These are phyloP conservation scores for Notechis scutatus DNA, from an alignment of 2,113 vertebrate genomes.

Conservation along the genomic window DNA sequence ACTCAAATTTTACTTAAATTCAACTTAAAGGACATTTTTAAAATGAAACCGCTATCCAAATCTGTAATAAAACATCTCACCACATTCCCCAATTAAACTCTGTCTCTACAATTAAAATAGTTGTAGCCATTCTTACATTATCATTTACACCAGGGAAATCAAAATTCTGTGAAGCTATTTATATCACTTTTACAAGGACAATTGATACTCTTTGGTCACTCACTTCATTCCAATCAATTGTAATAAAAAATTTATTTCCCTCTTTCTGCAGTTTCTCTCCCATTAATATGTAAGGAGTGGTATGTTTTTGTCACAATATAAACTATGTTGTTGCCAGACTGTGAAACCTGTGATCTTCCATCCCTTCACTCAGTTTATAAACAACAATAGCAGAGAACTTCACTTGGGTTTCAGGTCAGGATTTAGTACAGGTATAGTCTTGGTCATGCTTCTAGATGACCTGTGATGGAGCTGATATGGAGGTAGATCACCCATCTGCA, in stretches of 20 bases:
- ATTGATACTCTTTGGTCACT: conserved; percentile 6
- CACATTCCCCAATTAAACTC: not conserved
- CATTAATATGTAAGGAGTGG: not conserved
- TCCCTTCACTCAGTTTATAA: not conserved
- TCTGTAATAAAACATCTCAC: not conserved
- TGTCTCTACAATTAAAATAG: not conserved
- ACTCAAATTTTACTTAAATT: not conserved
- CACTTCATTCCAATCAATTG: not conserved
- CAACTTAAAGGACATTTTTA: not conserved
- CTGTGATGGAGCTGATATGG: not conserved
- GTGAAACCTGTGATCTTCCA: not conserved
- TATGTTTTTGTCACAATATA: not conserved
- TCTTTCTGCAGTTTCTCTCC: not conserved
- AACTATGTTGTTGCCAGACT: not conserved
- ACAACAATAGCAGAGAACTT: not conserved
- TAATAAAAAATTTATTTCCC: conserved; percentile 10
- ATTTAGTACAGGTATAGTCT: not conserved
- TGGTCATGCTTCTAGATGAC: not conserved
- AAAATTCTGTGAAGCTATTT: not conserved
- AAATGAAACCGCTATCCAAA: not conserved
- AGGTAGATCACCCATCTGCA: not conserved
- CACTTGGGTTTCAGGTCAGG: not conserved
- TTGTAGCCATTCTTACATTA: not conserved
- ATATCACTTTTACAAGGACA: conserved; percentile 14
- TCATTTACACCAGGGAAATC: not conserved